These are phyloP conservation scores for Dermolepida albohirtum DNA, from an alignment of 2,888 invertebrate genomes.

Conservation along the genomic window DNA sequence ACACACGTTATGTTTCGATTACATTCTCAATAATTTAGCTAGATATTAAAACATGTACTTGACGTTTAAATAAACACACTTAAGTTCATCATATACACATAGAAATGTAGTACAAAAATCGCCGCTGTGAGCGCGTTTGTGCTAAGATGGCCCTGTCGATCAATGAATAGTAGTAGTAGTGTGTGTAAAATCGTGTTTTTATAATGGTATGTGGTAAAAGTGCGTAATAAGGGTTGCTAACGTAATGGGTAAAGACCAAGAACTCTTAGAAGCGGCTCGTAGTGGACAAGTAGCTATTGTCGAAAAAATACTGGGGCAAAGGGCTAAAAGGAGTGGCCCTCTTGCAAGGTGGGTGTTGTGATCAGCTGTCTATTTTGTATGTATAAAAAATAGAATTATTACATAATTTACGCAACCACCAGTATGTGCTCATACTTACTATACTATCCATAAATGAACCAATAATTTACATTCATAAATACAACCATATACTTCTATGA, in stretches of 20 bases:
- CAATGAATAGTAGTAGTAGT: constrained; percentile 79
- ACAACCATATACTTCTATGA: too few species aligned
- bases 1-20: constrained; percentile 12
- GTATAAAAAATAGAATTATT: constrained; percentile 27
- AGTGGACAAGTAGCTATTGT: constrained; percentile 90
- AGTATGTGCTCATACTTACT: too few species aligned
- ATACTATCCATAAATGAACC: too few species aligned
- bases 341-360: constrained; percentile 82
- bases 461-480: too few species aligned
- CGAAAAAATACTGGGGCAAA: constrained; percentile 90
- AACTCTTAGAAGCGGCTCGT: constrained; percentile 94
- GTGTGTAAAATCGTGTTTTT: constrained; percentile 65
- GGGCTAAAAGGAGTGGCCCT: constrained; percentile 93
- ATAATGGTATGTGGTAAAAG: constrained; percentile 60
- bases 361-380: constrained; percentile 55
- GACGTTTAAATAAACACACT: constrained; percentile 6
- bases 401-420: constrained; percentile 16
- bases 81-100: not conserved
- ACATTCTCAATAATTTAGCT: constrained; percentile 17
- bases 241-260: constrained; percentile 96
- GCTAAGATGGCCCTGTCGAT: constrained; percentile 80
- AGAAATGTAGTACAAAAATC: constrained; percentile 18
- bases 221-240: constrained; percentile 59
- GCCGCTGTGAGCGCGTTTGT: constrained; percentile 64
- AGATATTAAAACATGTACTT: not conserved